Conservation (phyloP, 2,113 vertebrate species). For the Elgaria multicarinata region DNA sequence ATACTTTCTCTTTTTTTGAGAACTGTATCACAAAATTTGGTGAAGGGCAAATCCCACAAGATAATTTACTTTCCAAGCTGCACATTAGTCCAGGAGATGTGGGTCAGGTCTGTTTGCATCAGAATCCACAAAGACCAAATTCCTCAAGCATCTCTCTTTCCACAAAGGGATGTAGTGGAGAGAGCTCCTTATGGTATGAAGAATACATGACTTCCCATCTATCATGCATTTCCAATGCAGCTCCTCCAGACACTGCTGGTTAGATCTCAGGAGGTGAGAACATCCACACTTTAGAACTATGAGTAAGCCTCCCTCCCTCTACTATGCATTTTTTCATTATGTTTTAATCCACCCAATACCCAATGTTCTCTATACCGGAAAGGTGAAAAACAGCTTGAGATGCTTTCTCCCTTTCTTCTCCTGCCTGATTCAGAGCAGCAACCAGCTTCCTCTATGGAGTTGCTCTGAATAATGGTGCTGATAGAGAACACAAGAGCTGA, state of each 20-base stretch:
- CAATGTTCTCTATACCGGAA: neutral
- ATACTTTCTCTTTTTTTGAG: too few species aligned
- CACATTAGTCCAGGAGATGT: too few species aligned
- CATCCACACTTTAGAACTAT: neutral
- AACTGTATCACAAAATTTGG: too few species aligned
- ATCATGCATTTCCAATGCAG: neutral
- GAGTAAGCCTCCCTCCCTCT: neutral
- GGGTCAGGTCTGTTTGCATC: neutral
- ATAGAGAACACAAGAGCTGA: neutral
- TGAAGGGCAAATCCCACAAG: too few species aligned
- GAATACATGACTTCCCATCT: neutral
- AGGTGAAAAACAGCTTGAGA: neutral
- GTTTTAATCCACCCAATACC: too few species aligned
- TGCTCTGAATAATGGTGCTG: neutral
- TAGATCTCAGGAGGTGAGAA: neutral
- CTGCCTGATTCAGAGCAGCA: neutral
- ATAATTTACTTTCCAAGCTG: too few species aligned
- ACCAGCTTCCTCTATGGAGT: neutral
- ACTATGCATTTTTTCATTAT: too few species aligned
- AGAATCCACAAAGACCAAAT: neutral
- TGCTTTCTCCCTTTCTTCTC: neutral
- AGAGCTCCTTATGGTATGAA: neutral
- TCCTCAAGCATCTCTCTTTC: neutral
- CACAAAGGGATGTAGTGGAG: neutral
- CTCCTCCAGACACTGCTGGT: neutral